These are phyloP conservation scores for Ahaetulla prasina DNA, from an alignment of 2,113 vertebrate genomes.

Conservation along the genomic window DNA sequence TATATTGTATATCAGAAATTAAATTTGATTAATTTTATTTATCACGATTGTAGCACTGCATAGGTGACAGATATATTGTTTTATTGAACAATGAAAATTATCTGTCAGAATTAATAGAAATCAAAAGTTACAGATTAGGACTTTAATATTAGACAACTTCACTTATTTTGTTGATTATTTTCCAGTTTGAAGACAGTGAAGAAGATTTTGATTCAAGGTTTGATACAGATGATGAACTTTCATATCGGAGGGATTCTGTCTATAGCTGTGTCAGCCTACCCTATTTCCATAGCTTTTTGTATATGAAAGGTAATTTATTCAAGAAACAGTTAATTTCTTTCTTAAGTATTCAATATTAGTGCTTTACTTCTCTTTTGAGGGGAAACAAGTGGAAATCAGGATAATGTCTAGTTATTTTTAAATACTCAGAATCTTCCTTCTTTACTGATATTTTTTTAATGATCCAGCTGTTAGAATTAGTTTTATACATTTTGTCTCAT, in stretches of 20 bases:
- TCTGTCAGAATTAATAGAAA: not conserved
- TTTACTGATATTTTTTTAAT: not conserved
- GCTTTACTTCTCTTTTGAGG: not conserved
- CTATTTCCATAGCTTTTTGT: slow-evolving; percentile 96
- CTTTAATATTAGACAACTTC: not conserved
- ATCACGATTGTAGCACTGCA: not conserved
- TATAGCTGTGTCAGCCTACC: slow-evolving; percentile 95
- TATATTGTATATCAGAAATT: not conserved
- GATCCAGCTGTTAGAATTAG: not conserved
- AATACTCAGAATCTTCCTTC: not conserved
- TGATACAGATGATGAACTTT: slow-evolving; percentile 90
- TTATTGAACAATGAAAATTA: not conserved
- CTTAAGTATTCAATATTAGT: not conserved
- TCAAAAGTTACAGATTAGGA: not conserved
- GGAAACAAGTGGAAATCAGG: not conserved
- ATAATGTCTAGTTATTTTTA: not conserved
- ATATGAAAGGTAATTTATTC: slow-evolving; percentile 85
- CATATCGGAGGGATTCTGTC: slow-evolving; percentile 89
- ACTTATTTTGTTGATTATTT: slow-evolving; percentile 8
- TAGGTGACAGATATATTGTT: not conserved
- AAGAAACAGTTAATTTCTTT: not conserved
- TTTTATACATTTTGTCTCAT: not conserved
- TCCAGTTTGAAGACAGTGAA: slow-evolving; percentile 94
- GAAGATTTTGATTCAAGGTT: slow-evolving; percentile 92
- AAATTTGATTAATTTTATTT: not conserved